Base-by-base conservation (phyloP, 2,888 invertebrate genomes). In the Drosophila paranaensis region DNA sequence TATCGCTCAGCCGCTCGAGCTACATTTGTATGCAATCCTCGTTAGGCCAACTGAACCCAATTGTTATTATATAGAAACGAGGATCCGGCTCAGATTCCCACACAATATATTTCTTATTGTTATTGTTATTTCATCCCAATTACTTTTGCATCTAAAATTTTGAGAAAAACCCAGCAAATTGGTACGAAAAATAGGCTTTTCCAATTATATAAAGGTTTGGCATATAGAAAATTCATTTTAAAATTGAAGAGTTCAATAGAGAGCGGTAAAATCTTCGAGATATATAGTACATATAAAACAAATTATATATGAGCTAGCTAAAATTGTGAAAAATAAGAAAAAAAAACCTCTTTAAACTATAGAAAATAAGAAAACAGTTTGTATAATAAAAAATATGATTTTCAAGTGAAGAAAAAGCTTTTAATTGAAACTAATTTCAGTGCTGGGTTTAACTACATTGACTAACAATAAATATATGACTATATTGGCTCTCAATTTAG, bases 21-120 rank as follows among this genome's bases (percentile, higher is more conserved):
- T 13, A 20, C 10, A 33, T 42, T 42, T 43, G 33, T 14, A 30
- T 30, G 30, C 54, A 55, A 33, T 43, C 9, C 42, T 20, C 40
- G 55, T 30, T 33, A 33, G 3, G 14, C 33, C 43, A 43, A 45
- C 3, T 25, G 33, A 2, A 9, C 25, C 11, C 35, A 35, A 45
- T 45, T 25, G 35, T 35, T 35, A 2, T 33, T 4, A 48, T 48
- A 35, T 6, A 11, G 35, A 3, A 35, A n/a, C 35, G 56, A 25
- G 33, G 25, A 45, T 45, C 45, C 56, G 56, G 45, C 30, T 57
- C n/a, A 0, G 25, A 11, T 57, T 35, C 56, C 11, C 35, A 45
- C 25, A 14, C n/a, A 57, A 11, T 56, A n/a, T 33, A 14, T 45
- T 57, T 35, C 20, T 35, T 11, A 45, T 45, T 45, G 35, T 57